Percentiles rank a stretch among this genome's conserved stretches.
phyloP scores from a whole-genome alignment of 2,113 vertebrate genomes.

The Cinclus cinclus region DNA sequence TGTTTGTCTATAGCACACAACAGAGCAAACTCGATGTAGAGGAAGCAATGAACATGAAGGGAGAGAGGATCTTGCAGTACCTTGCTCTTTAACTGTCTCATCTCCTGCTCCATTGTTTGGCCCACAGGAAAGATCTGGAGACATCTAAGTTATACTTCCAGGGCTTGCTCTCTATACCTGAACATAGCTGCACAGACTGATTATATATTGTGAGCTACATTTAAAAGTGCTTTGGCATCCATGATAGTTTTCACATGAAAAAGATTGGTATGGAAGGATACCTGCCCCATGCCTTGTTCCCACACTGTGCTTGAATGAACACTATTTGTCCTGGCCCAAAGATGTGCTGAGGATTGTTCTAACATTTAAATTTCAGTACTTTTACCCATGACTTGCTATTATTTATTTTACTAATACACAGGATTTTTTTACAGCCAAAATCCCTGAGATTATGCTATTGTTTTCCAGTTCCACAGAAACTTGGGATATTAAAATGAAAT shows the following conservation, averaged over 20 bases:
- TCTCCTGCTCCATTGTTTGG: neutral
- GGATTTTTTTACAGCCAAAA: neutral
- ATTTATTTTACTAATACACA: neutral
- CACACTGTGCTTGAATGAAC: neutral
- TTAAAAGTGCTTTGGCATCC: neutral
- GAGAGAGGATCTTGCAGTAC: neutral
- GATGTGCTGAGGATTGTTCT: neutral
- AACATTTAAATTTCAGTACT: neutral
- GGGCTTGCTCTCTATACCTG: neutral
- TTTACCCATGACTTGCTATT: neutral
- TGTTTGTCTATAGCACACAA: neutral
- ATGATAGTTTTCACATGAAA: neutral
- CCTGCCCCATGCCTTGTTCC: neutral
- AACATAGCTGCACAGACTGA: neutral
- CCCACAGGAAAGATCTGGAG: neutral
- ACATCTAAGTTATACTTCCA: neutral
- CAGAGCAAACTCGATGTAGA: rapidly evolving
- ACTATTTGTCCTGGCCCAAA: neutral
- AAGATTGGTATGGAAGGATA: neutral
- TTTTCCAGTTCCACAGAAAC: neutral
- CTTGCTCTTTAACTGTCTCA: neutral
- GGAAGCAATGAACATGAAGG: neutral
- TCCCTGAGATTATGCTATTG: neutral
- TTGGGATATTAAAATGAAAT: neutral
- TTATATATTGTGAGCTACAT: neutral